Conservation (phyloP, 2,113 vertebrate genomes). For the Rhipidura dahli region DNA sequence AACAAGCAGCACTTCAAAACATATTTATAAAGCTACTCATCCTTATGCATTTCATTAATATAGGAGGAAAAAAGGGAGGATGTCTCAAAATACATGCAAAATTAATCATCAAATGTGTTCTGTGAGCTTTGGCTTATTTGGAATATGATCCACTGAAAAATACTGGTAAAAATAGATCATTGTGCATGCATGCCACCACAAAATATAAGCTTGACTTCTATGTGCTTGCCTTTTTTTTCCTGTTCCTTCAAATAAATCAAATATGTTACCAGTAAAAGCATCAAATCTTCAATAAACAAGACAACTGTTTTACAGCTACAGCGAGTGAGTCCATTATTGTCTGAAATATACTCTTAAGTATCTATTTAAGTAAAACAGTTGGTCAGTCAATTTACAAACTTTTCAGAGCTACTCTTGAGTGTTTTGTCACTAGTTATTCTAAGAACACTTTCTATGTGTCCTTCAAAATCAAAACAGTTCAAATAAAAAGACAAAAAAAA, state of each 20-base stretch:
- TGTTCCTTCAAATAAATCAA: neutral
- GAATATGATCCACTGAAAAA: neutral
- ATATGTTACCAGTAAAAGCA: neutral
- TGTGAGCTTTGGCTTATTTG: neutral
- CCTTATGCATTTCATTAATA: neutral
- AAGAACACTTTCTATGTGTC: neutral
- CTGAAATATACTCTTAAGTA: neutral
- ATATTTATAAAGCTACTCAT: neutral
- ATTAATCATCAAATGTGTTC: neutral
- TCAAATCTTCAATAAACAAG: neutral
- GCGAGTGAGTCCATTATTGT: neutral
- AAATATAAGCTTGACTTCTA: neutral
- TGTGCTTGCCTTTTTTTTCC: accelerated
- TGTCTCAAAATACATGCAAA: neutral
- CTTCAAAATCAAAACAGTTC: neutral
- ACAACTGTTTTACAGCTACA: neutral
- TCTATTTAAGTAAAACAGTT: neutral
- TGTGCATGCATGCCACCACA: neutral
- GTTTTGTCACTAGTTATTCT: neutral
- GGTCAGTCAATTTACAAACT: neutral
- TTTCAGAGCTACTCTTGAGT: neutral
- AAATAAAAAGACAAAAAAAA: neutral
- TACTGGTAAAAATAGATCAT: neutral
- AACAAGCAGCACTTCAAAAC: neutral
- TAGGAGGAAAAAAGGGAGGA: neutral